Base-by-base conservation (phyloP, 1,140 invertebrate genomes). In the Brachionus rotundiformis region DNA sequence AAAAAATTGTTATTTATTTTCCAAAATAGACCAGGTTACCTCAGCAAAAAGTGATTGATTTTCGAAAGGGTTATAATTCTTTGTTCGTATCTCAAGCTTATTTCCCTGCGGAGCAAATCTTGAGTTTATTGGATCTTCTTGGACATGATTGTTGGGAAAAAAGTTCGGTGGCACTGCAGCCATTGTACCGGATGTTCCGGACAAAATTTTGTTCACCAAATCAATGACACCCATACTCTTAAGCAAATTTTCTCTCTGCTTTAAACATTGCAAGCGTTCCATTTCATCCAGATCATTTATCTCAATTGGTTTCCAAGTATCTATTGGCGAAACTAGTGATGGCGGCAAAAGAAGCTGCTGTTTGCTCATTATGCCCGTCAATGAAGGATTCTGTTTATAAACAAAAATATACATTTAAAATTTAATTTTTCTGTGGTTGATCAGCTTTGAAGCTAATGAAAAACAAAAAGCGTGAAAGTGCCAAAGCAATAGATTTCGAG, bases 281-380 rank as follows among this genome's bases (percentile, higher is more conserved):
- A 88, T 82, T 82, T 89, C 88, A 79, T 89, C 88, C 29, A 87
- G 85, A 41, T 88, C 88, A 25, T 86, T 65, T 31, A 88, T 88
- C 44, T 81, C 79, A 19, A 59, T 65, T n/a, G 79, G 79, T 31
- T 65, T 63, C 25, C 25, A 49, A 8, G 79, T 65, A 8, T 81
- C 73, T 16, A 29, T 16, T 8, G 44, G 47, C n/a, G 23, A 11
- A 44, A 6, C 25, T 25, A 31, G 36, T 1, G 68, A 44, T 44
- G 68, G 68, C 25, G 68, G 68, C 19, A 73, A 23, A 3, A 73
- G 3, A 41, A 73, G 19, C 41, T 73, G 68, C 10, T 73, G 68
- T 25, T 73, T 73, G 7, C 33, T 44, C 39, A 44, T 44, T 13
- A 25, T 7, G 11, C 68, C 68, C 25, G 16, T 73, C 25, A 44